These are phyloP conservation scores for Vannuccia rotundouncinata DNA, from an alignment of 2,888 invertebrate species.

Conservation along the genomic window DNA sequence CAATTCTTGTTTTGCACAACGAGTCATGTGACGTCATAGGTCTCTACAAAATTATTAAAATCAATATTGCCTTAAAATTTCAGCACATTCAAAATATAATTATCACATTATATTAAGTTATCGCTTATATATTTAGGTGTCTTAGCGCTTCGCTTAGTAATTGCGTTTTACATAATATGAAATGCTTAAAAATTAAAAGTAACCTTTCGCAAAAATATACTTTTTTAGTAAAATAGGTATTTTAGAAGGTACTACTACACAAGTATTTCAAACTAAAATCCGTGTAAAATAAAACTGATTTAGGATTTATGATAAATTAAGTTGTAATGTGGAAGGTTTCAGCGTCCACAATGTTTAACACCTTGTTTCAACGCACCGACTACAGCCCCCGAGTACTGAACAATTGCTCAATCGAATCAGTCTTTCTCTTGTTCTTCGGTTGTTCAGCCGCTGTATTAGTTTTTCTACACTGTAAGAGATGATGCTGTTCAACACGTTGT, in stretches of 20 bases:
- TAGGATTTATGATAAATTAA: background rate
- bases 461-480: background rate
- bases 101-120: too few species aligned
- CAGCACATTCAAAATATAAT: too few species aligned
- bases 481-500: background rate
- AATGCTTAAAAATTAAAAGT: background rate
- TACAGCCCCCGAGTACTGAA: background rate
- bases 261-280: background rate
- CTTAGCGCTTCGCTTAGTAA: background rate
- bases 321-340: background rate
- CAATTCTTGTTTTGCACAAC: too few species aligned
- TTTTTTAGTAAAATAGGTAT: background rate
- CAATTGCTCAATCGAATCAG: background rate
- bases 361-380: background rate
- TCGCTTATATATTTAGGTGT: too few species aligned
- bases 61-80: too few species aligned
- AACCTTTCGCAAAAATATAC: background rate
- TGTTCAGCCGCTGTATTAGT: background rate
- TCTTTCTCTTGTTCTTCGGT: background rate
- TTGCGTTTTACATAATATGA: background rate
- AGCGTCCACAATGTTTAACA: background rate
- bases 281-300: background rate
- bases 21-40: too few species aligned
- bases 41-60: too few species aligned
- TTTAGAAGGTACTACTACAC: background rate